Base-by-base conservation (phyloP, 1,140 invertebrate species). In the Pseudomyrmex gracilis region DNA sequence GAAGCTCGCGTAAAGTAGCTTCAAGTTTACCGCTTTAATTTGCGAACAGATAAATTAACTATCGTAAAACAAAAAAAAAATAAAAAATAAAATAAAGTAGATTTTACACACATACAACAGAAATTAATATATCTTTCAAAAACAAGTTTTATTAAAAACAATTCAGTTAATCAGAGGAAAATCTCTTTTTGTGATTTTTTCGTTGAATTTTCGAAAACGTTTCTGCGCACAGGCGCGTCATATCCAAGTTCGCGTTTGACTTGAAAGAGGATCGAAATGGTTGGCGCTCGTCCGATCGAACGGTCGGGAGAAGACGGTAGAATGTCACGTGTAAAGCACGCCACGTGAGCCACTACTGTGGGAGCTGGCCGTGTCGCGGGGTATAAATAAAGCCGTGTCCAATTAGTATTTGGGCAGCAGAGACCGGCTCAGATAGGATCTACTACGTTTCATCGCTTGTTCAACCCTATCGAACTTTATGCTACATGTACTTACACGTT, bases 311-410 rank as follows among this genome's bases (percentile, higher is more conserved):
- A 20, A 24, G 9, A 49, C 47, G 43, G 66, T 71, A 86, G 76
- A 82, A 83, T 83, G 82, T 74, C 80, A 83, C 58, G 71, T 73
- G 64, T 74, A 76, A 83, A 63, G 68, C 82, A 63, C 82, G 73
- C 71, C 82, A 87, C 67, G 78, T 73, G 84, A 67, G 64, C 87
- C 86, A 86, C 87, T 89, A 86, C 87, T 73, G 80, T 88, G 73
- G 77, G 63, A 88, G 78, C 78, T 61, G 70, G n/a, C 51, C 10
- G 7, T 73, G 20, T 78, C 68, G 61, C 55, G 43, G 43, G 12
- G 13, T 86, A 89, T 89, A 89, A 89, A 89, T 89, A 89, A 86
- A 89, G 84, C 70, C 83, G 73, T 73, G 70, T 73, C 87, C 87
- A 89, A 89, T 88, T 89, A 89, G 84, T 86, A 88, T 86, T 86